Percentiles rank a stretch among this genome's conserved stretches.
phyloP scores from a whole-genome alignment of 2,113 vertebrate genomes.

The Acrocephalus kingi region DNA sequence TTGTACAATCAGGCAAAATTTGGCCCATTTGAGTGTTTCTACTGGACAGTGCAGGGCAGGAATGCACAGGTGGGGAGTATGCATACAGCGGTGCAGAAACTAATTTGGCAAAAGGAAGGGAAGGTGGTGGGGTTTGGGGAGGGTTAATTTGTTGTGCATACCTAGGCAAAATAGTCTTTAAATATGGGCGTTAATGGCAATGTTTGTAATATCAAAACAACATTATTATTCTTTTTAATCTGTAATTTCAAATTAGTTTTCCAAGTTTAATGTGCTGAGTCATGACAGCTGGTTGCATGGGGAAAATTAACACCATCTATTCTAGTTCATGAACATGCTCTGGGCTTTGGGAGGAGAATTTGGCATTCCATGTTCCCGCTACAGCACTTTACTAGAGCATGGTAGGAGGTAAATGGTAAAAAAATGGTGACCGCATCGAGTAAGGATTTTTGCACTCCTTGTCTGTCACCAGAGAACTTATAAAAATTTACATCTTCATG shows the following conservation, averaged over 20 bases:
- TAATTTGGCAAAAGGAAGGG: background rate
- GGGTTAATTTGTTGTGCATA: background rate
- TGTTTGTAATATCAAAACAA: background rate
- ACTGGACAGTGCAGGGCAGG: no score
- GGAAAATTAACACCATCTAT: background rate
- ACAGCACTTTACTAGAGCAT: background rate
- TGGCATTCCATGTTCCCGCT: background rate
- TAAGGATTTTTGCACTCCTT: background rate
- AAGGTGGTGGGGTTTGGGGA: background rate
- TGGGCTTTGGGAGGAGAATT: background rate
- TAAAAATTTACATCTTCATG: background rate
- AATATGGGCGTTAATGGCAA: background rate
- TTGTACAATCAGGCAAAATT: background rate
- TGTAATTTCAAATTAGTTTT: background rate
- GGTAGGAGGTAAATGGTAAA: background rate
- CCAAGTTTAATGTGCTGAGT: background rate
- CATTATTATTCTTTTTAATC: background rate
- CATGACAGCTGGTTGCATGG: background rate
- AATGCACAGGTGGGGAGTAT: rapidly evolving
- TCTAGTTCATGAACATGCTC: background rate
- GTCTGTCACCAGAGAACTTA: background rate
- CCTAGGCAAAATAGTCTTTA: background rate
- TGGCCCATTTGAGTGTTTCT: background rate
- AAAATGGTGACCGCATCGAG: rapidly evolving
- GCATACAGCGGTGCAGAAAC: background rate